Percentiles rank a stretch among this genome's conserved stretches.
Evolutionary conservation across 2,888 invertebrate genomes (phyloP).

Genomic region (Dromius quadrimaculatus): DNA sequence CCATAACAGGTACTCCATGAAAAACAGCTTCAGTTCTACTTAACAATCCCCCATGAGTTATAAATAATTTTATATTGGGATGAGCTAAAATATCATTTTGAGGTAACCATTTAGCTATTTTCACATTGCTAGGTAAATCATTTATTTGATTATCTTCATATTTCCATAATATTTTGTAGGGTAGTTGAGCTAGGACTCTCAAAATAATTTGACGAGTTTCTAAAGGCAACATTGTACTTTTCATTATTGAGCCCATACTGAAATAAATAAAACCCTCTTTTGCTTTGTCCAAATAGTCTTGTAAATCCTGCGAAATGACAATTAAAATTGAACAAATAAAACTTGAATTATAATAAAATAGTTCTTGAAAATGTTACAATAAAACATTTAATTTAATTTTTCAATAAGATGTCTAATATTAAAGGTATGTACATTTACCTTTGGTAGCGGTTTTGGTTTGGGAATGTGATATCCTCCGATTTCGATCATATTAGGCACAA

Average conservation of each 20-base stretch:
- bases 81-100: conserved; percentile 61
- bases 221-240: conserved; percentile 56
- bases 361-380: no score
- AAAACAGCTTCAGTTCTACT: conserved; percentile 69
- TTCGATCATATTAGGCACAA: conserved; percentile 46
- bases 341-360: background rate
- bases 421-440: conserved; percentile 1
- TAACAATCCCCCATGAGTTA: conserved; percentile 63
- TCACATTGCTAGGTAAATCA: conserved; percentile 64
- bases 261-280: conserved; percentile 59
- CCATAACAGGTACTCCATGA: conserved; percentile 66
- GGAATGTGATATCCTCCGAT: conserved; percentile 31
- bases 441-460: conserved; percentile 11
- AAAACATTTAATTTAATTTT: no score
- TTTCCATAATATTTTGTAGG: conserved; percentile 67
- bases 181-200: conserved; percentile 56
- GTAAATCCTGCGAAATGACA: background rate
- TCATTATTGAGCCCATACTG: conserved; percentile 59
- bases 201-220: conserved; percentile 55
- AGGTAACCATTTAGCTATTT: conserved; percentile 65
- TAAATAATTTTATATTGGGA: conserved; percentile 21
- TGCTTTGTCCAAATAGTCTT: conserved; percentile 54
- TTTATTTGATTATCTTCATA: conserved; percentile 66
- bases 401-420: background rate
- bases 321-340: conserved; percentile 31